A percentile compares a stretch with the other conserved stretches of the same genome.
phyloP scores from a whole-genome alignment of 2,113 vertebrate genomes.

The Vicugna pacos region DNA sequence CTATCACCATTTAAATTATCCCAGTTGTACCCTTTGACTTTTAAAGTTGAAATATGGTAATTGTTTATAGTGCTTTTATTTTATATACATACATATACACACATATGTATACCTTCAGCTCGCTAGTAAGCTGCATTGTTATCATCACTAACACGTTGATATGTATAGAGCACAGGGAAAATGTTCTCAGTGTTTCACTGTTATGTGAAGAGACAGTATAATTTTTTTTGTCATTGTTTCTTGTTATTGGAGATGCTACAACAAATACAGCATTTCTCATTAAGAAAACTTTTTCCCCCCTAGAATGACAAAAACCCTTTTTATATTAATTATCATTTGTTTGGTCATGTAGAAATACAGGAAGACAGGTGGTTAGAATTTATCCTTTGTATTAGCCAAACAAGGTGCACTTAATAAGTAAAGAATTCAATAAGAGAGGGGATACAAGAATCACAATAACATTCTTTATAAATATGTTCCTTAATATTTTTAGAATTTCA shows the following conservation, averaged over 20 bases:
- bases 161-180: not conserved
- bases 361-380: not conserved
- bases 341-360: not conserved
- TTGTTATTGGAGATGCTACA: not conserved
- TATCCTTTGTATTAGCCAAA: conserved; percentile 1
- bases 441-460: not conserved
- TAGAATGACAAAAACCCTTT: not conserved
- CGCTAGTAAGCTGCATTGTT: conserved; percentile 30
- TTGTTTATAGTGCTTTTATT: not conserved
- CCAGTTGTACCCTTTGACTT: conserved; percentile 34
- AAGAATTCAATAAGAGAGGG: not conserved
- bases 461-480: not conserved
- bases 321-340: not conserved
- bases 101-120: not conserved
- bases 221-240: conserved; percentile 16
- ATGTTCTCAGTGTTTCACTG: not conserved
- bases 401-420: not conserved
- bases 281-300: not conserved
- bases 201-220: not conserved
- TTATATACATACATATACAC: not conserved
- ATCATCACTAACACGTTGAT: not conserved
- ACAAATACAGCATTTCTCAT: conserved; percentile 18
- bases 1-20: not conserved
- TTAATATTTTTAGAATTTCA: conserved; percentile 30
- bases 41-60: not conserved